phyloP scores from a whole-genome alignment of 2,797 vertebrate genomes.

The Morelia viridis region DNA sequence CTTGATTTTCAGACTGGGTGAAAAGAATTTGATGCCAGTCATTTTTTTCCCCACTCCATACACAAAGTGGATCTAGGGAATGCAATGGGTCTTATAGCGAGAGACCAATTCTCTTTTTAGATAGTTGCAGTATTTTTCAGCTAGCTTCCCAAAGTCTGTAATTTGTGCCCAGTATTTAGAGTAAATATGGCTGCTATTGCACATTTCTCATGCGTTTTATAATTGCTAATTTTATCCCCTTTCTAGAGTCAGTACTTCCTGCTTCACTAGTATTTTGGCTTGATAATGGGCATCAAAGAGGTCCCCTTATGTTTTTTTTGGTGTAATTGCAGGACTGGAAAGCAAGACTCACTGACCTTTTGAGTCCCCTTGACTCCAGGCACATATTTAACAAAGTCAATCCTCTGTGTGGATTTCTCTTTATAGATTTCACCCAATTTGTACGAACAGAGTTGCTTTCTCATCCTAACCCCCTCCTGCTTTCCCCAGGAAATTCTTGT shows the following conservation, averaged over 20 bases:
- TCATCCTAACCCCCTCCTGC: neutral
- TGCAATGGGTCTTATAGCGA: neutral
- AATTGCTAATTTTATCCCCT: neutral
- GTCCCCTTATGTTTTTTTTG: too few species aligned
- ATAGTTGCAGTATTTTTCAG: neutral
- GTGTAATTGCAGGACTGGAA: neutral
- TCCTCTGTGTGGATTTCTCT: constrained; percentile 13
- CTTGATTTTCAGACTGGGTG: neutral
- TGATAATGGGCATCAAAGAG: neutral
- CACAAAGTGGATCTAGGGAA: neutral
- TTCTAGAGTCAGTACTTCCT: neutral
- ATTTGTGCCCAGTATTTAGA: neutral
- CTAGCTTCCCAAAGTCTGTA: neutral
- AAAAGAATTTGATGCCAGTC: neutral
- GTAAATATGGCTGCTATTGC: neutral
- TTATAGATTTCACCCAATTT: constrained; percentile 15
- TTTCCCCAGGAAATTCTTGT: constrained; percentile 58
- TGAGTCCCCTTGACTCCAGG: neutral
- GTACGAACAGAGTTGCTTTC: neutral
- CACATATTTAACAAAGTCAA: neutral
- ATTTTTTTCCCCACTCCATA: neutral
- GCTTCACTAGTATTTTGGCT: neutral
- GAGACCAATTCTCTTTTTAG: neutral
- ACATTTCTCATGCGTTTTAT: neutral
- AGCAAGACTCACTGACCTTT: neutral